These are phyloP conservation scores for Lutjanus campechanus DNA, from an alignment of 2,797 vertebrate species.

Conservation along the genomic window DNA sequence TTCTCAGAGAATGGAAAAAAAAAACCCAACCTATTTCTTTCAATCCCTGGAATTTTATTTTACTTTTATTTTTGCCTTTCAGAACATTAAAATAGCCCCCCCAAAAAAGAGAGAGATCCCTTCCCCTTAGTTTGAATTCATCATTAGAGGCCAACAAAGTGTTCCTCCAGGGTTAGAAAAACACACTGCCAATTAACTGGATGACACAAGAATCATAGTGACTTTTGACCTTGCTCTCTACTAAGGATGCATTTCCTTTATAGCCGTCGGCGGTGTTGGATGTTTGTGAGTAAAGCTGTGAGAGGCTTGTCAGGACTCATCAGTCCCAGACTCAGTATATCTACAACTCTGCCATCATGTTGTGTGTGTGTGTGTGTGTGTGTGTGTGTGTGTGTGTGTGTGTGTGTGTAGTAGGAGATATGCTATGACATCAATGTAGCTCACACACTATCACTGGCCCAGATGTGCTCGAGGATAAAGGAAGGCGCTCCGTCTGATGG, in stretches of 20 bases:
- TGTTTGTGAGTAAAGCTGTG: slow-evolving; percentile 50
- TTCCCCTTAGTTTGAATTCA: slow-evolving; percentile 45
- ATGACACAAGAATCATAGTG: slow-evolving; percentile 45
- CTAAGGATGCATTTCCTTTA: slow-evolving; percentile 38
- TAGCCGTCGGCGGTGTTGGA: slow-evolving; percentile 18
- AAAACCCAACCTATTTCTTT: neutral
- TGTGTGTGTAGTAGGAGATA: slow-evolving; percentile 5
- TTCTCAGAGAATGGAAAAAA: neutral
- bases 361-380: neutral
- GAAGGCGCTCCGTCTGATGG: neutral
- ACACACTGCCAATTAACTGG: slow-evolving; percentile 47
- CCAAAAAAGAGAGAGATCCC: neutral
- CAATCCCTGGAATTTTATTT: neutral
- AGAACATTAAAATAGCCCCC: slow-evolving; percentile 9
- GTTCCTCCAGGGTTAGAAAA: slow-evolving; percentile 29
- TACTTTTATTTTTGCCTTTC: slow-evolving; percentile 12
- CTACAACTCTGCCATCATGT: slow-evolving; percentile 15
- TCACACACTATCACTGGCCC: slow-evolving; percentile 29
- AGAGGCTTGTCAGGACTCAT: slow-evolving; percentile 63
- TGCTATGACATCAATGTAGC: slow-evolving; percentile 23
- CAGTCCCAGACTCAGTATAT: slow-evolving; percentile 3
- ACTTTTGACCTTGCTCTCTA: slow-evolving; percentile 54
- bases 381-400: neutral
- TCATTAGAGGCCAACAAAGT: slow-evolving; percentile 27
- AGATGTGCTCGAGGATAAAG: slow-evolving; percentile 9